Conservation (phyloP, 2,888 invertebrate genomes). For the Alitta virens region DNA sequence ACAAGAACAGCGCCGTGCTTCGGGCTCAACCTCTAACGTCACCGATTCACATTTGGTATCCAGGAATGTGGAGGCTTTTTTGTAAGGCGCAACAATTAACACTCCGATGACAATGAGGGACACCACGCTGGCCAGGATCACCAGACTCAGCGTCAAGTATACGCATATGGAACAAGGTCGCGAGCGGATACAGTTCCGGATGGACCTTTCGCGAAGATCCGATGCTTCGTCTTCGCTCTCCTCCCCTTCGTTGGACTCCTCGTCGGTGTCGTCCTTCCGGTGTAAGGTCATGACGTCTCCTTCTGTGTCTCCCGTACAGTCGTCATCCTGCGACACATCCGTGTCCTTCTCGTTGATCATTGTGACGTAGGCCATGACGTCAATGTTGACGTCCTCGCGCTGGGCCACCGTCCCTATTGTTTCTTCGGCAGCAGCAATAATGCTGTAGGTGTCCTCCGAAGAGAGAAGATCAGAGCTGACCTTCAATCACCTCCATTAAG, state of each 20-base stretch:
- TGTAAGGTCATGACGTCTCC: slow-evolving; percentile 11
- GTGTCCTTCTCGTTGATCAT: slow-evolving; percentile 13
- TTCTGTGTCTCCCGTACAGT: slow-evolving; percentile 5
- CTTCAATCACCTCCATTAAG: too few species aligned
- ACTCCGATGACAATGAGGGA: slow-evolving; percentile 24
- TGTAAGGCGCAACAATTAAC: slow-evolving; percentile 23
- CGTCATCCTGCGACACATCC: slow-evolving; percentile 12
- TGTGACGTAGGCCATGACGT: slow-evolving; percentile 17
- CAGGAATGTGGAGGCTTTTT: slow-evolving; percentile 14
- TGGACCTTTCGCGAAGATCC: neutral
- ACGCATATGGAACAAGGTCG: slow-evolving; percentile 18
- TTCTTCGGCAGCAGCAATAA: too few species aligned
- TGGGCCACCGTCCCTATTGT: too few species aligned
- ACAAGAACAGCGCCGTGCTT: slow-evolving; percentile 23
- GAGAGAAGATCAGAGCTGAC: too few species aligned
- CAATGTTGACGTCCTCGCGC: neutral
- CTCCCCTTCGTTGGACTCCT: slow-evolving; percentile 1
- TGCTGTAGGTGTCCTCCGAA: too few species aligned
- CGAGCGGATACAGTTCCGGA: slow-evolving; percentile 5
- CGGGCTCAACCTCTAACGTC: neutral
- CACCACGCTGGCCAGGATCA: slow-evolving; percentile 20
- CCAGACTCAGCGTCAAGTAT: slow-evolving; percentile 21
- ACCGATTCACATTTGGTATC: slow-evolving; percentile 15
- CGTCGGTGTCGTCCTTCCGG: slow-evolving; percentile 1
- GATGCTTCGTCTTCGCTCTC: slow-evolving; percentile 1